A percentile compares a stretch with the other conserved stretches of the same genome.
Conservation (phyloP, 2,888 invertebrate species). For the Norana najaformis region DNA sequence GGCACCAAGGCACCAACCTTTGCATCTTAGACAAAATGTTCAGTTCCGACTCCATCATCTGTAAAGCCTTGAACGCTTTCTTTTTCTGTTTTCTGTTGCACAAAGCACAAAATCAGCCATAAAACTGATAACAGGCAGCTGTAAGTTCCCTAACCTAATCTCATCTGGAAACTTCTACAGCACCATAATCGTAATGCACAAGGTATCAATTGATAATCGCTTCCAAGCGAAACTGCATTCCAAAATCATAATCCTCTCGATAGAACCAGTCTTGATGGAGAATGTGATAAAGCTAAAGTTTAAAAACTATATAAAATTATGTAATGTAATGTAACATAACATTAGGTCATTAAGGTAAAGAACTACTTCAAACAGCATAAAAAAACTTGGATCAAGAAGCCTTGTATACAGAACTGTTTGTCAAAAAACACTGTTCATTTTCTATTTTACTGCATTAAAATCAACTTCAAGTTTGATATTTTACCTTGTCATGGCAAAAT, state of each 20-base stretch:
- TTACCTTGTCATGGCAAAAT: background rate
- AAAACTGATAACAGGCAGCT: background rate
- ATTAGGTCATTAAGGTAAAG: no score
- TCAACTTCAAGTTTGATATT: background rate
- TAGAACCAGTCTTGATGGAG: no score
- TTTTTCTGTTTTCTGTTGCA: constrained; percentile 76
- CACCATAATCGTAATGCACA: no score
- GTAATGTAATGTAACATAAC: no score
- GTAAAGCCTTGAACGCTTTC: constrained; percentile 88
- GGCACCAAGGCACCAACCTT: constrained; percentile 51
- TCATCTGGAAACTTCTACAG: no score
- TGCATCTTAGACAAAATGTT: constrained; percentile 74
- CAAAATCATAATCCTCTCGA: no score
- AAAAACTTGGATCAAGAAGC: background rate
- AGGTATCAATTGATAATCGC: no score
- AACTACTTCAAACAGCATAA: no score
- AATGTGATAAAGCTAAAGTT: no score
- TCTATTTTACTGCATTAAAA: background rate
- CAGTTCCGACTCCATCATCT: constrained; percentile 87
- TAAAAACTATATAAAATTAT: no score
- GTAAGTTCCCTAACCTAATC: no score
- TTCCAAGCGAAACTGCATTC: no score
- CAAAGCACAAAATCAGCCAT: background rate
- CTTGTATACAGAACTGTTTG: background rate
- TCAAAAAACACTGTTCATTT: background rate